Evolutionary conservation across 2,888 invertebrate species (phyloP).

Genomic region (Hirtodrosophila alboralis): DNA sequence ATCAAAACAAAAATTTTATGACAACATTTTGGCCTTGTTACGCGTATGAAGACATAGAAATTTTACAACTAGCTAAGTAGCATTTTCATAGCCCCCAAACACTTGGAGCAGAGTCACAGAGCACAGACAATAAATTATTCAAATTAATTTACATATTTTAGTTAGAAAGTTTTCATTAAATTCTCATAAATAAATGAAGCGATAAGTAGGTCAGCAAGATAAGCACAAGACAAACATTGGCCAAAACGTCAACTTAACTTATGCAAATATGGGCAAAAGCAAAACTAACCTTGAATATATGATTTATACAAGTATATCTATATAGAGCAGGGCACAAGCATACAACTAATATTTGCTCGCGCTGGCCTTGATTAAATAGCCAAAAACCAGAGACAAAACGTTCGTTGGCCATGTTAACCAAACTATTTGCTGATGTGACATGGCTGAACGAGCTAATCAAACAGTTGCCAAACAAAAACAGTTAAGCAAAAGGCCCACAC

Average conservation of each 20-base stretch:
- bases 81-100: too few species aligned
- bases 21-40: not conserved
- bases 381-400: constrained; percentile 46
- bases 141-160: constrained; percentile 56
- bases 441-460: constrained; percentile 63
- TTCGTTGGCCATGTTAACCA: constrained; percentile 25
- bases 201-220: constrained; percentile 55
- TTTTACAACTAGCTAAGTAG: constrained; percentile 2
- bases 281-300: constrained; percentile 40
- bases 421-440: constrained; percentile 42
- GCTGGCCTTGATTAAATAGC: constrained; percentile 64
- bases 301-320: constrained; percentile 9
- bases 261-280: constrained; percentile 41
- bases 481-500: constrained; percentile 47
- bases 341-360: constrained; percentile 60
- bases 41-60: constrained; percentile 1
- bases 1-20: constrained; percentile 13
- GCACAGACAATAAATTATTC: constrained; percentile 47
- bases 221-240: constrained; percentile 14
- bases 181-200: constrained; percentile 58
- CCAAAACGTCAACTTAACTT: constrained; percentile 41
- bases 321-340: constrained; percentile 11
- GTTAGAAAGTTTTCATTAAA: constrained; percentile 46
- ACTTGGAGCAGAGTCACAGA: not conserved
- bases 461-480: constrained; percentile 49